These are phyloP conservation scores for Leucozona laternaria DNA, from an alignment of 2,888 invertebrate genomes.

Conservation along the genomic window DNA sequence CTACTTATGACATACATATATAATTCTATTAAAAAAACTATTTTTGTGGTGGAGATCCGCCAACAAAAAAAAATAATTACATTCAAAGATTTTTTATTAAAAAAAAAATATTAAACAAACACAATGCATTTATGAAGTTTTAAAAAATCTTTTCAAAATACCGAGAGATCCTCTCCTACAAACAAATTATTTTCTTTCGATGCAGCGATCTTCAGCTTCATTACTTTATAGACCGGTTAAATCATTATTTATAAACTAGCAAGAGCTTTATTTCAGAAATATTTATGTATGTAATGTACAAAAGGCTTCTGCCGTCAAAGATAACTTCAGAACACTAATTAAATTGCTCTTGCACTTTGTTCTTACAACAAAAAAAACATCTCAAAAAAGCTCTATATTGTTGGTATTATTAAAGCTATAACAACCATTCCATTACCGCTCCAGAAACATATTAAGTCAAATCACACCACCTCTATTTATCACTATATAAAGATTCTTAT, in stretches of 20 bases:
- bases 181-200: too few relatives aligned
- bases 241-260: not conserved
- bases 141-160: too few relatives aligned
- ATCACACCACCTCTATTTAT: constrained; percentile 69
- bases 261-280: not conserved
- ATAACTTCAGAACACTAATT: constrained; percentile 35
- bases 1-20: too few relatives aligned
- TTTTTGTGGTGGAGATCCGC: too few relatives aligned
- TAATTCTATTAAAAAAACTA: too few relatives aligned
- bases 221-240: too few relatives aligned
- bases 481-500: constrained; percentile 45
- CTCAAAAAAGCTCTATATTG: constrained; percentile 27
- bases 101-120: too few relatives aligned
- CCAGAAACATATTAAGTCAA: constrained; percentile 57
- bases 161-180: too few relatives aligned
- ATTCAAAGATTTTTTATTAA: too few relatives aligned
- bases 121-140: too few relatives aligned
- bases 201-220: too few relatives aligned
- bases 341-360: constrained; percentile 18
- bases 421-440: constrained; percentile 50
- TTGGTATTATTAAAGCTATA: constrained; percentile 49
- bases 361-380: not conserved
- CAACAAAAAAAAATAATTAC: too few relatives aligned
- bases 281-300: not conserved
- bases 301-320: not conserved